Conservation (phyloP, 2,888 invertebrate species). For the Hetaerina titia region DNA sequence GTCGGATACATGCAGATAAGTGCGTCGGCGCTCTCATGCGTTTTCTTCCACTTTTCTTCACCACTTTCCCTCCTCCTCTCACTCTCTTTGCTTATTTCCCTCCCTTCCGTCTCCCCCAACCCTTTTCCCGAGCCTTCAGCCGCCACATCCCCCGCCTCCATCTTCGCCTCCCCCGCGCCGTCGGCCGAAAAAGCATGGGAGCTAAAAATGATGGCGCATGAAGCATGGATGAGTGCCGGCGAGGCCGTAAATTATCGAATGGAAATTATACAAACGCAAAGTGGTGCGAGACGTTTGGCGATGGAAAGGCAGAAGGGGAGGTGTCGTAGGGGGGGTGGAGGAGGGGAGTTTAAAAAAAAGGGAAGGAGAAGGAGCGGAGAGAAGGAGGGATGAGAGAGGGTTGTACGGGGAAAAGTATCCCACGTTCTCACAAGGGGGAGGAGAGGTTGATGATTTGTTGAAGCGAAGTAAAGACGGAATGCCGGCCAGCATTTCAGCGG, state of each 20-base stretch:
- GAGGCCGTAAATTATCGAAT: conserved; percentile 43
- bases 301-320: neutral
- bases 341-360: neutral
- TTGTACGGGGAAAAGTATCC: neutral
- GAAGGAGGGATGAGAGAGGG: neutral
- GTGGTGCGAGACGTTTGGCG: conserved; percentile 18
- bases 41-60: no score
- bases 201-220: conserved; percentile 39
- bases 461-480: no score
- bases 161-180: neutral
- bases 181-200: neutral
- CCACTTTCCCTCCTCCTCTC: neutral
- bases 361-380: neutral
- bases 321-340: neutral
- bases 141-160: neutral
- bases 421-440: no score
- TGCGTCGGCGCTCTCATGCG: no score
- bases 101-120: neutral
- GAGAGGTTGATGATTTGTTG: no score
- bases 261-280: conserved; percentile 19
- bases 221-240: conserved; percentile 59
- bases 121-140: neutral
- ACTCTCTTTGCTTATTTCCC: neutral
- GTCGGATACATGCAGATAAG: no score
- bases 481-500: no score